A percentile compares a stretch with the other conserved stretches of the same genome.
Evolutionary conservation across 2,888 invertebrate species (phyloP).

Genomic region (Lasioglossum pauxillum): DNA sequence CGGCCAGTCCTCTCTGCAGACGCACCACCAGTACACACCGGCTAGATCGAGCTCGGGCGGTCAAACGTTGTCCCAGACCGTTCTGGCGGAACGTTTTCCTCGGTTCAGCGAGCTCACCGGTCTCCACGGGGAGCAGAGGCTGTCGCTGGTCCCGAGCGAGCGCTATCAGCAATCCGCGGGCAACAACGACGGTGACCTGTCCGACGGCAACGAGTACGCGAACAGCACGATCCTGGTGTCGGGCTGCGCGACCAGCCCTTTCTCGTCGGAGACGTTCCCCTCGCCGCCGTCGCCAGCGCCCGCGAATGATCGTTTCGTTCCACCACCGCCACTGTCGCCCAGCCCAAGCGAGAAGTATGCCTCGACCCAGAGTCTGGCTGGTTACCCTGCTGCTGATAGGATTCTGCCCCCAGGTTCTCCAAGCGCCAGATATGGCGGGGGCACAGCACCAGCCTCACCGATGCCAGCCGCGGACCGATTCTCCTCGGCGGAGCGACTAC

Average conservation of each 20-base stretch:
- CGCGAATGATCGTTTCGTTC: constrained; percentile 86
- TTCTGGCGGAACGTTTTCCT: constrained; percentile 68
- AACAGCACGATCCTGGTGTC: constrained; percentile 73
- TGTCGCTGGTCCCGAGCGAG: constrained; percentile 68
- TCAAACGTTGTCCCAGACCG: constrained; percentile 64
- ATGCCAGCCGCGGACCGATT: constrained; percentile 77
- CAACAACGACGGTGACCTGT: constrained; percentile 49
- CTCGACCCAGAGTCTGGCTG: constrained; percentile 80
- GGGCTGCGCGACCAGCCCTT: constrained; percentile 65
- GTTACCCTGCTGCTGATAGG: constrained; percentile 78
- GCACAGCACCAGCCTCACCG: constrained; percentile 79
- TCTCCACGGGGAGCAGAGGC: constrained; percentile 72
- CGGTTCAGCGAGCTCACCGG: constrained; percentile 69
- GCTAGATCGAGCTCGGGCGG: constrained; percentile 52
- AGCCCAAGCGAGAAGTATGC: constrained; percentile 85
- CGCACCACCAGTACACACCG: constrained; percentile 71
- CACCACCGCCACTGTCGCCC: constrained; percentile 88
- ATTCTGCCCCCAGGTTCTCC: constrained; percentile 78
- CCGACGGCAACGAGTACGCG: constrained; percentile 71
- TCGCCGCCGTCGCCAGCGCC: constrained; percentile 87
- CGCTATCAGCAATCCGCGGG: constrained; percentile 63
- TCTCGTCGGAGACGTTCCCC: constrained; percentile 86
- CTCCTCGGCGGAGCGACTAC: constrained; percentile 86
- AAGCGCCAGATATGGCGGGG: constrained; percentile 73
- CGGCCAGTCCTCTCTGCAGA: constrained; percentile 68